phyloP scores from a whole-genome alignment of 2,113 vertebrate genomes.

The Pelmatolapia mariae region DNA sequence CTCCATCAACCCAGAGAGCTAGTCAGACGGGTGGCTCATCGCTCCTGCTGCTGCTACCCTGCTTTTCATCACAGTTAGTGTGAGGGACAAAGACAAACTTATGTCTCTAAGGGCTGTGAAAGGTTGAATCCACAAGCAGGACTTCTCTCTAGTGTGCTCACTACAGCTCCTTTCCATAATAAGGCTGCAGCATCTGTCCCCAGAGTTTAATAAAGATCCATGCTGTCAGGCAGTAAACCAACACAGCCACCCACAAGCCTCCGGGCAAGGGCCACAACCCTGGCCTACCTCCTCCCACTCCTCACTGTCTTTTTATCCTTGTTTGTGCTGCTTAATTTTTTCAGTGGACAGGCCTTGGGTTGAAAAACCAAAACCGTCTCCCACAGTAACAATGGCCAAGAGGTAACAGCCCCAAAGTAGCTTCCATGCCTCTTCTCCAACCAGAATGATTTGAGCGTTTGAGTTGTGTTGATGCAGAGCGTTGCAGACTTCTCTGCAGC shows the following conservation, averaged over 20 bases:
- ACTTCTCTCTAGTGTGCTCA: conserved; percentile 20
- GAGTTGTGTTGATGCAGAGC: conserved; percentile 6
- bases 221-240: conserved; percentile 71
- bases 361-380: conserved; percentile 33
- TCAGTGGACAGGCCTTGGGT: background rate
- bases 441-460: conserved; percentile 29
- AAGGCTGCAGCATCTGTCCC: conserved; percentile 69
- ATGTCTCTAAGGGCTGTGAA: conserved; percentile 24
- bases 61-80: conserved; percentile 66
- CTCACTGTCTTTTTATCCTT: conserved; percentile 3
- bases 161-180: conserved; percentile 65
- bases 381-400: conserved; percentile 39
- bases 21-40: conserved; percentile 12
- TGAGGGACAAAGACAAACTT: conserved; percentile 55
- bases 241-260: conserved; percentile 64
- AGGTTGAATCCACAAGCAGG: conserved; percentile 49
- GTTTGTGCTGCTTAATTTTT: background rate
- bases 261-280: conserved; percentile 58
- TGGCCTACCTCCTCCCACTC: conserved; percentile 24
- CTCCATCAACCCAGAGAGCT: conserved; percentile 46
- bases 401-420: conserved; percentile 4
- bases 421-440: background rate
- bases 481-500: conserved; percentile 7
- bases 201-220: conserved; percentile 75
- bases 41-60: conserved; percentile 19